Evolutionary conservation across 2,888 invertebrate species (phyloP).

Genomic region (Chrysolina americana): DNA sequence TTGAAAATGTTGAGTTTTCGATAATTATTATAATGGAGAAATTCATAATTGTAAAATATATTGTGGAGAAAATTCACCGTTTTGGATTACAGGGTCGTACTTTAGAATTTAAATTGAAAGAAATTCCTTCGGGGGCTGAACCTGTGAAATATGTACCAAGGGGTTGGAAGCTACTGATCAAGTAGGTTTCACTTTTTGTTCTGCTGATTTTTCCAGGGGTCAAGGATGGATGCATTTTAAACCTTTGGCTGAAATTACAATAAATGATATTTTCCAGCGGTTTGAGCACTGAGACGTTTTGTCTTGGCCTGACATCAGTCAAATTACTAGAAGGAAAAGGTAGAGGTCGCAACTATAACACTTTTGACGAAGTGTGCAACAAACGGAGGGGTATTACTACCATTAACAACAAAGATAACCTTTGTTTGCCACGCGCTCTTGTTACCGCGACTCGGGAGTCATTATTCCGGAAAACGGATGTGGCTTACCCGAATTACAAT

Average conservation of each 20-base stretch:
- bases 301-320: slow-evolving; percentile 6
- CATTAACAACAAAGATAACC: slow-evolving; percentile 45
- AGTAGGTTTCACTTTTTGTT: slow-evolving; percentile 29
- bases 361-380: slow-evolving; percentile 3
- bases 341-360: background rate
- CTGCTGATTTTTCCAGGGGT: slow-evolving; percentile 13
- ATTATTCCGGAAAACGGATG: background rate
- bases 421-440: slow-evolving; percentile 46
- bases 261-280: slow-evolving; percentile 13
- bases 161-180: background rate
- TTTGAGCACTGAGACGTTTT: slow-evolving; percentile 13
- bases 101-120: too few relatives aligned
- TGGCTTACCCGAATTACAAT: background rate
- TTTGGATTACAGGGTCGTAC: too few relatives aligned
- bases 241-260: slow-evolving; percentile 5
- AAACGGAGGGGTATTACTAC: slow-evolving; percentile 30
- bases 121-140: too few relatives aligned
- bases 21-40: slow-evolving; percentile 24
- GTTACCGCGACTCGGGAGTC: slow-evolving; percentile 30
- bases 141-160: too few relatives aligned
- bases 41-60: slow-evolving; percentile 14
- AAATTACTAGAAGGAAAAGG: slow-evolving; percentile 17
- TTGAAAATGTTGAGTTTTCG: background rate
- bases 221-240: slow-evolving; percentile 28
- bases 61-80: slow-evolving; percentile 14